phyloP scores from a whole-genome alignment of 1,140 invertebrate species.

The Drosophila sp. region DNA sequence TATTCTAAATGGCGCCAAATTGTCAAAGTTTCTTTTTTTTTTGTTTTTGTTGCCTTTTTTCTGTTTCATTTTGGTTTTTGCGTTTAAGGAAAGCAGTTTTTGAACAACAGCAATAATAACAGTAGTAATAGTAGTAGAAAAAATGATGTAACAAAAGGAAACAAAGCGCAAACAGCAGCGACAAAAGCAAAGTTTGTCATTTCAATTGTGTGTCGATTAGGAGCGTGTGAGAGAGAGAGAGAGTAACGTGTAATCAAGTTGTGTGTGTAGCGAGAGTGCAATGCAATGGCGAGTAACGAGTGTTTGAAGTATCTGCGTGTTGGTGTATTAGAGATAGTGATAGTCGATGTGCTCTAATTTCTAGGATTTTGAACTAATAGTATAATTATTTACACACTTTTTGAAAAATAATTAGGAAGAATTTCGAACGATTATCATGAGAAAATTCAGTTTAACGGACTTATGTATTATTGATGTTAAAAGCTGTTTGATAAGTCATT shows the following conservation, averaged over 20 bases:
- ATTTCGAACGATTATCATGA: neutral
- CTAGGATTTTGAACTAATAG: slow-evolving; percentile 14
- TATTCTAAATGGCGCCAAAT: slow-evolving; percentile 5
- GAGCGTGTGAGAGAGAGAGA: slow-evolving; percentile 22
- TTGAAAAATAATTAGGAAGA: neutral
- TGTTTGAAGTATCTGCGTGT: slow-evolving; percentile 42
- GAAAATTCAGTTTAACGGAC: neutral
- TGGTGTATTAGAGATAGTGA: slow-evolving; percentile 53
- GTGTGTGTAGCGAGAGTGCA: slow-evolving; percentile 5
- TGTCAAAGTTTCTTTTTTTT: too few relatives aligned
- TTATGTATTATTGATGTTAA: neutral
- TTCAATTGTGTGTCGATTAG: neutral
- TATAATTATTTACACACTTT: slow-evolving; percentile 2
- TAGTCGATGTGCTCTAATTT: slow-evolving; percentile 47
- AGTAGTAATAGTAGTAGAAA: neutral
- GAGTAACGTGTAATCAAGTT: slow-evolving; percentile 15
- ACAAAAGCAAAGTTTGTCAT: slow-evolving; percentile 18
- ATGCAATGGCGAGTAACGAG: slow-evolving; percentile 27
- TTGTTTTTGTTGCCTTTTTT: neutral
- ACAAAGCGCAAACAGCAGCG: slow-evolving; percentile 52
- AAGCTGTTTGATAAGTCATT: slow-evolving; percentile 4
- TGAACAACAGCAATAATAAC: slow-evolving; percentile 20
- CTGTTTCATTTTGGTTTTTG: slow-evolving; percentile 27
- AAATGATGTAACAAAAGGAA: slow-evolving; percentile 33
- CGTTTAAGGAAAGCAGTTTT: slow-evolving; percentile 36